Base-by-base conservation (phyloP, 2,113 vertebrate genomes). In the Sturnus vulgaris region DNA sequence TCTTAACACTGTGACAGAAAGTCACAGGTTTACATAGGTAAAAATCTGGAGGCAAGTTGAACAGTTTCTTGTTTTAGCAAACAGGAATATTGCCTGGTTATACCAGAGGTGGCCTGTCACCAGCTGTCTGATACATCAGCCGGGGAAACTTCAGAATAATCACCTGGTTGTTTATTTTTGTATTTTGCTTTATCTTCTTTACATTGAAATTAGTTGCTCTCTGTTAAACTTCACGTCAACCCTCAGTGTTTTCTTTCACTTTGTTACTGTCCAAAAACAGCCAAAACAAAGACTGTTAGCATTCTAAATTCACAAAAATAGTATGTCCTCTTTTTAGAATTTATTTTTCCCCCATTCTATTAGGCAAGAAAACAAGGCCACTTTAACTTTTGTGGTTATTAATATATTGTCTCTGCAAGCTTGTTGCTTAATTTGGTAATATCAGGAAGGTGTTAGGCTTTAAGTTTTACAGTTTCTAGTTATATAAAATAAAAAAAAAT, bases 271-370 rank as follows among this genome's bases (percentile, higher is more conserved):
- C 44, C 52, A 35, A 24, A 89, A 89, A 2, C 64, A 84, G 66
- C 12, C 52, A 65, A 59, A 73, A 53, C 44, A 52, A 84, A 61
- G 44, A 25, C 42, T 89, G 15, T 68, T 76, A 89, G 64, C 40
- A 19, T 56, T 94, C 30, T 47, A 37, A 63, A 19, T 25, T 72
- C 35, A 88, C 59, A 72, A 86, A 95, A 92, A 88, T 56, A 69
- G 19, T 19, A 10, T 46, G 14, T 15, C 2, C 21, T n/a, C 39
- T 12, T 60, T 61, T 9, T 18, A 24, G 30, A 42, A 42, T 42
- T 28, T 8, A 21, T 22, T 11, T 1, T 1, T 3, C 2, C 3
- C 3, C 2, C 6, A 33, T 71, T 76, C 44, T 64, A 61, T 30
- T 63, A 22, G 47, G 6, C 16, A 78, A 70, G 75, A 73, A 91